Evolutionary conservation across 2,888 invertebrate genomes (phyloP).

Genomic region (Copidosoma aretas): DNA sequence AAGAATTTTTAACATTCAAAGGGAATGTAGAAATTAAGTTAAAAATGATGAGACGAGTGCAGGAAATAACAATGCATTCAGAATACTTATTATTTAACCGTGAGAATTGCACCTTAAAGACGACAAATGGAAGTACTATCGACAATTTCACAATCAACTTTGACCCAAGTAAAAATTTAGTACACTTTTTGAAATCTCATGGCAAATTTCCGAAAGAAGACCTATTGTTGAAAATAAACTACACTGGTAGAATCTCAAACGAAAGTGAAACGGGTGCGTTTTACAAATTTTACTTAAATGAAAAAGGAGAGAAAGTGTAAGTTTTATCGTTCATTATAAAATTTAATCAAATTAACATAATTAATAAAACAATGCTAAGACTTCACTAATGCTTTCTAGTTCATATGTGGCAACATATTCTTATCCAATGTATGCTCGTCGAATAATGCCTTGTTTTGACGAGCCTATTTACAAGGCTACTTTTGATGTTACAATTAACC

Average conservation of each 20-base stretch:
- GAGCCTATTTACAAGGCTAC: constrained; percentile 84
- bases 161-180: not conserved
- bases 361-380: too few relatives aligned
- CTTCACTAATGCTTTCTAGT: too few relatives aligned
- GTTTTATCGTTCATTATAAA: not conserved
- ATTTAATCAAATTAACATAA: constrained; percentile 10
- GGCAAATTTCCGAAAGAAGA: not conserved
- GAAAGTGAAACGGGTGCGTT: not conserved
- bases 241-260: not conserved
- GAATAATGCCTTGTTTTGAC: constrained; percentile 87
- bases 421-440: constrained; percentile 78
- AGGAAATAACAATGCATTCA: not conserved
- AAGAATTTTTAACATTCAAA: not conserved
- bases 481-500: constrained; percentile 74
- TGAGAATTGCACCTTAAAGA: not conserved
- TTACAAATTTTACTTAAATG: not conserved
- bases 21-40: not conserved
- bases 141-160: not conserved
- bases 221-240: not conserved
- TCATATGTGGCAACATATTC: constrained; percentile 82
- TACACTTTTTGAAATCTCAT: not conserved
- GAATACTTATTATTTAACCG: not conserved
- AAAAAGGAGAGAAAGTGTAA: not conserved
- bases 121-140: not conserved
- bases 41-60: not conserved